phyloP scores from a whole-genome alignment of 2,113 vertebrate species.

The Andinoacara biseriatus region DNA sequence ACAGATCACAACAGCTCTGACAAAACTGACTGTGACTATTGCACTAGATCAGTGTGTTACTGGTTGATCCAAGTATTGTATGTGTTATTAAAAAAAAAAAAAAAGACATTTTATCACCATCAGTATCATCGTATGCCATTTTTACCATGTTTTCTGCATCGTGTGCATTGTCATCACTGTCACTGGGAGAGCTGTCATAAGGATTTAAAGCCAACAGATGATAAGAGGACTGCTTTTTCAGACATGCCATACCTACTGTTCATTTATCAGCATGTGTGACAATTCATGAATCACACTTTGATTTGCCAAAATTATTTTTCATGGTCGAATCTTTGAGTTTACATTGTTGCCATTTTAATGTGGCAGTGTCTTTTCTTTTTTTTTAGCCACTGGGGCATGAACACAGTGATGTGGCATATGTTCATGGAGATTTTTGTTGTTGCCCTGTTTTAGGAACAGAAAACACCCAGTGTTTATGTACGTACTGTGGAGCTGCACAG shows the following conservation, averaged over 20 bases:
- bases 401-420: constrained; percentile 17
- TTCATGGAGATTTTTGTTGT: constrained; percentile 8
- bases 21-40: constrained; percentile 63
- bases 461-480: constrained; percentile 31
- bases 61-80: constrained; percentile 73
- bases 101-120: constrained; percentile 56
- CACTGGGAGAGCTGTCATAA: constrained; percentile 55
- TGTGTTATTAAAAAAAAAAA: constrained; percentile 38
- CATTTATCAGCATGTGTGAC: constrained; percentile 53
- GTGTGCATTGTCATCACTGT: constrained; percentile 43
- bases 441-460: constrained; percentile 20
- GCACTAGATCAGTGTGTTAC: constrained; percentile 66
- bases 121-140: constrained; percentile 41
- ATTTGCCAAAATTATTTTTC: constrained; percentile 67
- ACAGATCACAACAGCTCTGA: constrained; percentile 76
- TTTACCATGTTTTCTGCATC: constrained; percentile 50
- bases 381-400: constrained; percentile 37
- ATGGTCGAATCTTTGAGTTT: constrained; percentile 62
- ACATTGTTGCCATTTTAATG: constrained; percentile 48
- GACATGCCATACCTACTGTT: constrained; percentile 24
- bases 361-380: not conserved
- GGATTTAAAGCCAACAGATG: constrained; percentile 63
- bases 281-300: constrained; percentile 61
- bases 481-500: constrained; percentile 20
- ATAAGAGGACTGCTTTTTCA: constrained; percentile 31